Base-by-base conservation (phyloP, 2,888 invertebrate genomes). In the Taphrorychus bicolor region DNA sequence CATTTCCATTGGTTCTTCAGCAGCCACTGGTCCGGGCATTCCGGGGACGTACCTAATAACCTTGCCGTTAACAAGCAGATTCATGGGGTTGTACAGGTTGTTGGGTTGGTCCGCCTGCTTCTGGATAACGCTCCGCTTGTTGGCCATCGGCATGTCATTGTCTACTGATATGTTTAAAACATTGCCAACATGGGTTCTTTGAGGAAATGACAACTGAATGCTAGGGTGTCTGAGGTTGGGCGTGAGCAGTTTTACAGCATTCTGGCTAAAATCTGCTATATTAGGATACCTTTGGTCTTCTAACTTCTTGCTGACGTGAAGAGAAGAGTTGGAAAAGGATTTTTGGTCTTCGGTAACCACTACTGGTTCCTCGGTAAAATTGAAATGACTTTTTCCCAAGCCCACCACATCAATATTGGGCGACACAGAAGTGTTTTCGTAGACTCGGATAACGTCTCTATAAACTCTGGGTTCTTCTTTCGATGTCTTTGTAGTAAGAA, bases 31-130 rank as follows among this genome's bases (percentile, higher is more conserved):
- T 7, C 94, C 94, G 0, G 94, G 94, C 82, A 94, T 94, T 11
- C 94, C 94, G 4, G 94, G 94, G 9, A 94, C 93, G 80, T 92
- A 91, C 0, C 93, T 91, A 76, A 94, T 91, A n/a, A 90, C 83
- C 80, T 91, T 92, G 18, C 91, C 92, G 71, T 88, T 87, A 42
- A 88, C 84, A 1, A 84, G 78, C 42, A 85, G 72, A 57, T 84
- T 85, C 72, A 86, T 75, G 2, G 86, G 86, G 73, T 85, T 85
- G 74, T 81, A 84, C 67, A 84, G 78, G 61, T 79, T 81, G 60
- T 79, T 81, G 75, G 14, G 42, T 23, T 81, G 21, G 80, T 73
- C 57, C 21, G 22, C 2, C 7, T 48, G 32, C 49, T 64, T 63
- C 40, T 81, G 61, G 79, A 80, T 56, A 79, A 74, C 11, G 80